Evolutionary conservation across 1,140 invertebrate species (phyloP).

Genomic region (Drosophila persimilis): DNA sequence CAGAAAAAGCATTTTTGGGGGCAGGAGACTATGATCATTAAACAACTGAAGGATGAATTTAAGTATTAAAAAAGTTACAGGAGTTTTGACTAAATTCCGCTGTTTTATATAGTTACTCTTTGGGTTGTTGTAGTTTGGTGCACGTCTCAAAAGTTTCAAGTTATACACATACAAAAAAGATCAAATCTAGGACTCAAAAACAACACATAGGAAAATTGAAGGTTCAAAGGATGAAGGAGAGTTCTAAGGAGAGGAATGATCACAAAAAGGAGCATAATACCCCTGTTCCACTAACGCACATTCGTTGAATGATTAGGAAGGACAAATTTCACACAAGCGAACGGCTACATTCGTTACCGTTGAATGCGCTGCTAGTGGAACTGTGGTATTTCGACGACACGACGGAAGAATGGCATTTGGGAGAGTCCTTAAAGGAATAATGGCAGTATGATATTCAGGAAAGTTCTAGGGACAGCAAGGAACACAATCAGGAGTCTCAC

Average conservation of each 20-base stretch:
- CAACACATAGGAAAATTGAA: background rate
- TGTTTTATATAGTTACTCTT: constrained; percentile 22
- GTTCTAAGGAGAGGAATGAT: background rate
- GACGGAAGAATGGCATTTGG: too few relatives aligned
- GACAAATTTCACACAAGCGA: too few relatives aligned
- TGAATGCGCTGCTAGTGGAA: too few relatives aligned
- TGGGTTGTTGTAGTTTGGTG: constrained; percentile 24
- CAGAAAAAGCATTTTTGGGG: background rate
- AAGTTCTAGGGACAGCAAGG: too few relatives aligned
- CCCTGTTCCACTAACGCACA: too few relatives aligned
- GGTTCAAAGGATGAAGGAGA: too few relatives aligned
- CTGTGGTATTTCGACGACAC: too few relatives aligned
- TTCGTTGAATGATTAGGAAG: too few relatives aligned
- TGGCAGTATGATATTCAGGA: too few relatives aligned
- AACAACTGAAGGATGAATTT: background rate
- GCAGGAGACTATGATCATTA: background rate
- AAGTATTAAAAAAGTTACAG: background rate
- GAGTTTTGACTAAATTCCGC: background rate
- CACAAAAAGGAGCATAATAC: background rate
- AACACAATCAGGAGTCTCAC: background rate
- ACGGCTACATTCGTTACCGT: background rate
- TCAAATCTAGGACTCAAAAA: constrained; percentile 29
- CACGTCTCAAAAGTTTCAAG: constrained; percentile 47
- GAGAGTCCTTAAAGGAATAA: too few relatives aligned
- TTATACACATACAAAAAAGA: constrained; percentile 39